These are phyloP conservation scores for Phyllotis vaccarum DNA, from an alignment of 2,797 vertebrate species.

Conservation along the genomic window DNA sequence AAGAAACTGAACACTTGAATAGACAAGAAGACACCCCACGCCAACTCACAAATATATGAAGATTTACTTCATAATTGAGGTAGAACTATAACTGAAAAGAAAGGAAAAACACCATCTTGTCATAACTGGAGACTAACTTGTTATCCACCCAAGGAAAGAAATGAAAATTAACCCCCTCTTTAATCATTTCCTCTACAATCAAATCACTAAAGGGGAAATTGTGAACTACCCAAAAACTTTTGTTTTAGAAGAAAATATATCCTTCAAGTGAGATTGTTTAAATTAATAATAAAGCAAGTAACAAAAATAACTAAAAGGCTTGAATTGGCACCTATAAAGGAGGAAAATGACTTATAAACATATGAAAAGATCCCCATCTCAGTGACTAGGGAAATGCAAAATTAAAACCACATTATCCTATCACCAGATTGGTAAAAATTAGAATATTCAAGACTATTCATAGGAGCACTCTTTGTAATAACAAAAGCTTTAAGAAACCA, in stretches of 20 bases:
- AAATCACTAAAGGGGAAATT: not conserved
- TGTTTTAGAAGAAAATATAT: conserved; percentile 9
- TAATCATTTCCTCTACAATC: not conserved
- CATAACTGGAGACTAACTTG: not conserved
- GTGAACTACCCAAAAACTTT: not conserved
- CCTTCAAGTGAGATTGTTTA: not conserved
- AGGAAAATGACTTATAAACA: not conserved
- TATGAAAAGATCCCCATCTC: not conserved
- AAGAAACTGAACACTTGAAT: not conserved
- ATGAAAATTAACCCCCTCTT: not conserved
- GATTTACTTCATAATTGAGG: not conserved
- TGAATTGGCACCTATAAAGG: not conserved
- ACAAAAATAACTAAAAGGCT: not conserved
- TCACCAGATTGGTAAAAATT: not conserved
- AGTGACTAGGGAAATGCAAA: conserved; percentile 35
- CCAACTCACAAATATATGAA: not conserved
- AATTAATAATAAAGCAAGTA: not conserved
- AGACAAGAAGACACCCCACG: not conserved
- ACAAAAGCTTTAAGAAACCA: conserved; percentile 14
- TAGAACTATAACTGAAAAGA: not conserved
- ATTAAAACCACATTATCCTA: not conserved
- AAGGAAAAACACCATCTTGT: not conserved
- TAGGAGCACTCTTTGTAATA: not conserved
- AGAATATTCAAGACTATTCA: conserved; percentile 44
- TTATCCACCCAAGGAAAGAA: not conserved